Evolutionary conservation across 2,888 invertebrate species (phyloP).

Genomic region (Hipparchia semele): DNA sequence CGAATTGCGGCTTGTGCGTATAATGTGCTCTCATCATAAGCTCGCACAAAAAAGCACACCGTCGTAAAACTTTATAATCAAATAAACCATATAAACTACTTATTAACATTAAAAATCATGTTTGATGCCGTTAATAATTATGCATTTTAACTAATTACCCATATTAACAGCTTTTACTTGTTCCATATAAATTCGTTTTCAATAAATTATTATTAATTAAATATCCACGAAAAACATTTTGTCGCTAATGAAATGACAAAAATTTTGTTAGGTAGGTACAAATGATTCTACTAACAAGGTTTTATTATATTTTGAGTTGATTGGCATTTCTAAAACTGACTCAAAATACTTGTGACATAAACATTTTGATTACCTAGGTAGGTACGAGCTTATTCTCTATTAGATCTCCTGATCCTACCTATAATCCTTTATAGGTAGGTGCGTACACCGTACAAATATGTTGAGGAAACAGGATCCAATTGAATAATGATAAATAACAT

Average conservation of each 20-base stretch:
- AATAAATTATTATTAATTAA: conserved; percentile 5
- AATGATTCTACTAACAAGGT: neutral
- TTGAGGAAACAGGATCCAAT: conserved; percentile 8
- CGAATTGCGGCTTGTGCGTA: neutral
- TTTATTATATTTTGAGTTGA: neutral
- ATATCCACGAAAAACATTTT: neutral
- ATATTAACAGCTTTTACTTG: neutral
- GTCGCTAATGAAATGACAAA: neutral
- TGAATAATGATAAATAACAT: neutral
- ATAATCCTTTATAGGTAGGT: neutral
- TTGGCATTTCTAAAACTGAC: neutral
- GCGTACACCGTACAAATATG: neutral
- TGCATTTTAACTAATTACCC: neutral
- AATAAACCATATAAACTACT: conserved; percentile 3
- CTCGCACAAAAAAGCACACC: neutral
- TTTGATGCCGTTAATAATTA: neutral
- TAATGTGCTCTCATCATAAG: neutral
- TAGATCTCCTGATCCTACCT: too few relatives aligned
- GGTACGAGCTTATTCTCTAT: too few relatives aligned
- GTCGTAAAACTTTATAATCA: conserved; percentile 6
- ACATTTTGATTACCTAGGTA: neutral
- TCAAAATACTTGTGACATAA: too few relatives aligned
- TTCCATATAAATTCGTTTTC: neutral
- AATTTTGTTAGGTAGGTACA: neutral
- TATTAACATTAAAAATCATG: neutral